These are phyloP conservation scores for Trachops cirrhosus DNA, from an alignment of 2,797 vertebrate species.

Conservation along the genomic window DNA sequence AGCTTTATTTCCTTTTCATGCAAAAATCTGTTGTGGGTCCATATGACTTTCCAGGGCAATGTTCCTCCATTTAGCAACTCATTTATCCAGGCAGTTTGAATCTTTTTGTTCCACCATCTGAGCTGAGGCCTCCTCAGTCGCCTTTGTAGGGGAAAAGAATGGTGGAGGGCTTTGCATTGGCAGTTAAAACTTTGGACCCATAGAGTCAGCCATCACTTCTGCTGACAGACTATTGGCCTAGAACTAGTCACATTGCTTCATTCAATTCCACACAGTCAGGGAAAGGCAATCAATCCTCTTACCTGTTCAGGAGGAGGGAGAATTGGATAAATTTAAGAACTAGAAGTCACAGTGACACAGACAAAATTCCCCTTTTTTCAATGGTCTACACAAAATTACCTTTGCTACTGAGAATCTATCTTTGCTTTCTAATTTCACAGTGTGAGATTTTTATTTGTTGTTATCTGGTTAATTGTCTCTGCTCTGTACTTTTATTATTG, in stretches of 20 bases:
- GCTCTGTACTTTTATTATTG: background rate
- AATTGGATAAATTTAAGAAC: background rate
- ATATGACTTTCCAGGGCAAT: background rate
- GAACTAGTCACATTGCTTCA: background rate
- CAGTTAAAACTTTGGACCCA: background rate
- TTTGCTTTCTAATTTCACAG: constrained; percentile 3
- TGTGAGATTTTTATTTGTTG: constrained; percentile 1
- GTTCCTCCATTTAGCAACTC: background rate
- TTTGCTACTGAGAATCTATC: background rate
- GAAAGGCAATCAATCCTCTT: background rate
- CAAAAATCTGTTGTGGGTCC: background rate
- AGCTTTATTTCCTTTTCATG: background rate
- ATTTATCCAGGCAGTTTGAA: background rate
- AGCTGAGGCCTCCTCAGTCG: background rate
- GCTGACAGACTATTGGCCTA: background rate
- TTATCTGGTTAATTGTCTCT: constrained; percentile 11
- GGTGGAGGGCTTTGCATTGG: background rate
- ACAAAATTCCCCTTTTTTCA: background rate
- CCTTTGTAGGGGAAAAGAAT: background rate
- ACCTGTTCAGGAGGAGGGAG: background rate
- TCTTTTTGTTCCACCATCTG: background rate
- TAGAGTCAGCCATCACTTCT: background rate
- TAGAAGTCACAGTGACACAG: background rate
- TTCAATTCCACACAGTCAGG: background rate
- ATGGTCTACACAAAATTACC: background rate